phyloP scores from a whole-genome alignment of 2,888 invertebrate species.

The Anoplius nigerrimus region DNA sequence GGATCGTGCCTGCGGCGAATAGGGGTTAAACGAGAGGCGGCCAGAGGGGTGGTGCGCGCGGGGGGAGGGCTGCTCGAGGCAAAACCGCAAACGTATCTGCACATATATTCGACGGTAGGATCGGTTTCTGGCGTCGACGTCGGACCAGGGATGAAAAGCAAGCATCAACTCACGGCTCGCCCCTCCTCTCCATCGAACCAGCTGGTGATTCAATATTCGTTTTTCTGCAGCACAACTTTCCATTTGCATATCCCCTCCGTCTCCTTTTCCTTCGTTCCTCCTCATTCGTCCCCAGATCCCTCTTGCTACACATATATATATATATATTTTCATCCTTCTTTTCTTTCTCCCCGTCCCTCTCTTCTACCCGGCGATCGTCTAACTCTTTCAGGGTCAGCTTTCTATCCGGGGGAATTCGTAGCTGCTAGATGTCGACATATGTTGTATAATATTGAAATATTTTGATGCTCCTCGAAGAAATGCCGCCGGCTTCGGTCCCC shows the following conservation, averaged over 20 bases:
- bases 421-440: constrained; percentile 52
- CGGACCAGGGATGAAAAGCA: constrained; percentile 64
- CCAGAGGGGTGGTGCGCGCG: constrained; percentile 25
- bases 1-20: constrained; percentile 34
- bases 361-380: constrained; percentile 13
- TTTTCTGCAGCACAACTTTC: constrained; percentile 73
- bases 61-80: constrained; percentile 21
- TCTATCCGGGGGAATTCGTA: not conserved
- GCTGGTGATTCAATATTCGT: constrained; percentile 73
- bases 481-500: constrained; percentile 13
- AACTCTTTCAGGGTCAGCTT: not conserved
- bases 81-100: constrained; percentile 51
- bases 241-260: constrained; percentile 64
- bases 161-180: constrained; percentile 57
- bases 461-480: constrained; percentile 45
- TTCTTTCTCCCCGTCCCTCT: constrained; percentile 24
- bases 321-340: constrained; percentile 26
- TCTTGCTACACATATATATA: constrained; percentile 31
- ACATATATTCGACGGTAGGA: constrained; percentile 40
- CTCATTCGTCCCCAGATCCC: constrained; percentile 25
- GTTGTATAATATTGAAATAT: constrained; percentile 64
- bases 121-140: constrained; percentile 52
- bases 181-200: constrained; percentile 49
- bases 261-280: constrained; percentile 33
- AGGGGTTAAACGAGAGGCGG: constrained; percentile 35